Conservation (phyloP, 1,140 invertebrate genomes). For the Solen grandis region DNA sequence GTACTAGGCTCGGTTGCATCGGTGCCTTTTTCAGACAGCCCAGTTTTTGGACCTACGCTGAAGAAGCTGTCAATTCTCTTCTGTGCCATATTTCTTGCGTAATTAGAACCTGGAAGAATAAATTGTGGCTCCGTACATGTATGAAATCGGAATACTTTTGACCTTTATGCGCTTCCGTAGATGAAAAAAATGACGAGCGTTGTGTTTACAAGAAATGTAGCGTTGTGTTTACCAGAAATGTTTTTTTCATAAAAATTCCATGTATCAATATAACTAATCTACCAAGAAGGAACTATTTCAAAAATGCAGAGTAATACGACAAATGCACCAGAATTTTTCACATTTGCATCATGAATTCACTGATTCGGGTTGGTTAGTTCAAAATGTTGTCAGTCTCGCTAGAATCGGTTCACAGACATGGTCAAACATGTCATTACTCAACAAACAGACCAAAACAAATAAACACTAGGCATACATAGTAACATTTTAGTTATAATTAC, state of each 20-base stretch:
- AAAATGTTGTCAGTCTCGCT: slow-evolving; percentile 22
- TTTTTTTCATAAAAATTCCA: slow-evolving; percentile 32
- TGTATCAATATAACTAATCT: slow-evolving; percentile 4
- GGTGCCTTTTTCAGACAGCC: neutral
- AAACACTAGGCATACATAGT: neutral
- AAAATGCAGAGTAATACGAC: neutral
- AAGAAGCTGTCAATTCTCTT: slow-evolving; percentile 19
- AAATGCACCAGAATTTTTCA: slow-evolving; percentile 17
- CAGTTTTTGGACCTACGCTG: neutral
- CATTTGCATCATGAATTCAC: slow-evolving; percentile 5
- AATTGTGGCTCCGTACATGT: neutral
- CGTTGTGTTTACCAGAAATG: slow-evolving; percentile 8
- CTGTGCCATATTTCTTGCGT: slow-evolving; percentile 10
- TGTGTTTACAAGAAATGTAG: too few relatives aligned
- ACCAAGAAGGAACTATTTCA: slow-evolving; percentile 12
- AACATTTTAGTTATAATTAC: neutral
- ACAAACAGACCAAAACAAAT: slow-evolving; percentile 8
- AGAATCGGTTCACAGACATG: slow-evolving; percentile 9
- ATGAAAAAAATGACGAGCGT: too few relatives aligned
- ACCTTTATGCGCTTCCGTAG: slow-evolving; percentile 35
- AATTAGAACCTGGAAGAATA: slow-evolving; percentile 15
- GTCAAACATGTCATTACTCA: slow-evolving; percentile 11
- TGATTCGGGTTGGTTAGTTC: neutral
- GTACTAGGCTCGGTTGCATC: slow-evolving; percentile 25
- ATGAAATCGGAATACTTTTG: slow-evolving; percentile 19